phyloP scores from a whole-genome alignment of 2,113 vertebrate species.

The Perognathus longimembris region DNA sequence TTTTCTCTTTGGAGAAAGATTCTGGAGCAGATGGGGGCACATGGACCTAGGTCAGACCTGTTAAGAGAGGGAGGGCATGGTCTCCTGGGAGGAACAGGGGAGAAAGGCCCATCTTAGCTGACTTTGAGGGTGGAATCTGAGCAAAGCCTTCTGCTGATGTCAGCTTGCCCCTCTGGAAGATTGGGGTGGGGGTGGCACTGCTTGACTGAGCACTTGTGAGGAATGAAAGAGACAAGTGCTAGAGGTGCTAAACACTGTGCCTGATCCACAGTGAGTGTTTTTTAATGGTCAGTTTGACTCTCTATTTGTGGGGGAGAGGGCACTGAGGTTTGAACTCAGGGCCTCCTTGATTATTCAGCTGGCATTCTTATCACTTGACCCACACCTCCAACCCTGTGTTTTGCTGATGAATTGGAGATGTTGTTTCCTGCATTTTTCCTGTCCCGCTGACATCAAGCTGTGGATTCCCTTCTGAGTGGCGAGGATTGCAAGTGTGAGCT shows the following conservation, averaged over 20 bases:
- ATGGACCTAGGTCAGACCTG: neutral
- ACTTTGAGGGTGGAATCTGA: fast-evolving
- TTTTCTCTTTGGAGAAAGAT: neutral
- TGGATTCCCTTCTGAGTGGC: no score
- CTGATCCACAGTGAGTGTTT: neutral
- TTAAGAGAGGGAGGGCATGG: neutral
- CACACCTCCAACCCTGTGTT: no score
- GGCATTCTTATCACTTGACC: neutral
- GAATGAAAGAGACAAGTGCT: neutral
- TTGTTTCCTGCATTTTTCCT: neutral
- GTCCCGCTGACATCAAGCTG: no score
- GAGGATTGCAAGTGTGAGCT: no score
- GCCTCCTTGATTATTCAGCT: no score
- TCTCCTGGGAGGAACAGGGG: neutral
- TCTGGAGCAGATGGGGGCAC: neutral
- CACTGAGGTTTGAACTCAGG: no score
- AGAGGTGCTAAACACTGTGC: neutral
- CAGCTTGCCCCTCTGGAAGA: neutral
- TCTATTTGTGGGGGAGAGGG: no score
- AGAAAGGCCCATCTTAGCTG: neutral
- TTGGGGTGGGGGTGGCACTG: neutral
- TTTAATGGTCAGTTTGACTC: neutral
- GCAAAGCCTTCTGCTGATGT: neutral
- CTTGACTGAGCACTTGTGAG: neutral
- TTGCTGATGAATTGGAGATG: no score